phyloP scores from a whole-genome alignment of 2,113 vertebrate genomes.

The Heterocephalus glaber region DNA sequence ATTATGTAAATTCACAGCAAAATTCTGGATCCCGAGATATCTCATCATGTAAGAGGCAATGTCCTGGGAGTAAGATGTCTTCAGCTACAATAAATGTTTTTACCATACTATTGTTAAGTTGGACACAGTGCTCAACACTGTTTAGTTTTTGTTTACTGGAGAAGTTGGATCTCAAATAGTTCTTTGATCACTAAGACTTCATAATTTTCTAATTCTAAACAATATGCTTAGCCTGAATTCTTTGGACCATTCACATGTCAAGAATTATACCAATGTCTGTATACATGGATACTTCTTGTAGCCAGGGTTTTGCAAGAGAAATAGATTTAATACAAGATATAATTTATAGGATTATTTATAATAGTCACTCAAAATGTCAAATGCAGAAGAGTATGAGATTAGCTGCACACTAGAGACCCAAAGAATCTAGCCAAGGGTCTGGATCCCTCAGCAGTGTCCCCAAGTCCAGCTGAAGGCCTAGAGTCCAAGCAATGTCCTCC shows the following conservation, averaged over 20 bases:
- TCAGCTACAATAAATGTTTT: not conserved
- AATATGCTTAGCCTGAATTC: not conserved
- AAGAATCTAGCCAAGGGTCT: too few relatives aligned
- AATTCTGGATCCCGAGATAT: not conserved
- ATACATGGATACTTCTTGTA: not conserved
- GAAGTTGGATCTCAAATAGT: not conserved
- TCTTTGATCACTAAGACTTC: not conserved
- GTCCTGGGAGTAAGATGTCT: not conserved
- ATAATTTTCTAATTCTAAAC: slow-evolving; percentile 23
- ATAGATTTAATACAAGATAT: too few relatives aligned
- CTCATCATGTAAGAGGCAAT: not conserved
- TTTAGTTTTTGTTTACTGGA: slow-evolving; percentile 46
- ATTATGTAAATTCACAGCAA: not conserved
- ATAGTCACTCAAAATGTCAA: too few relatives aligned
- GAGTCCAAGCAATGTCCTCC: too few relatives aligned
- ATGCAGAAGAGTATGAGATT: too few relatives aligned
- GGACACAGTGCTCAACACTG: not conserved
- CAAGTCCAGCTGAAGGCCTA: too few relatives aligned
- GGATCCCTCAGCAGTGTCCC: too few relatives aligned
- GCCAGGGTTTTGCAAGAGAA: too few relatives aligned
- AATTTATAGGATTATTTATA: too few relatives aligned
- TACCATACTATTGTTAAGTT: slow-evolving; percentile 31
- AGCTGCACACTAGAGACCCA: too few relatives aligned
- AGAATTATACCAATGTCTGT: slow-evolving; percentile 5
- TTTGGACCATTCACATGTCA: not conserved